These are phyloP conservation scores for Sarcophaga caerulescens DNA, from an alignment of 2,888 invertebrate species.

Conservation along the genomic window DNA sequence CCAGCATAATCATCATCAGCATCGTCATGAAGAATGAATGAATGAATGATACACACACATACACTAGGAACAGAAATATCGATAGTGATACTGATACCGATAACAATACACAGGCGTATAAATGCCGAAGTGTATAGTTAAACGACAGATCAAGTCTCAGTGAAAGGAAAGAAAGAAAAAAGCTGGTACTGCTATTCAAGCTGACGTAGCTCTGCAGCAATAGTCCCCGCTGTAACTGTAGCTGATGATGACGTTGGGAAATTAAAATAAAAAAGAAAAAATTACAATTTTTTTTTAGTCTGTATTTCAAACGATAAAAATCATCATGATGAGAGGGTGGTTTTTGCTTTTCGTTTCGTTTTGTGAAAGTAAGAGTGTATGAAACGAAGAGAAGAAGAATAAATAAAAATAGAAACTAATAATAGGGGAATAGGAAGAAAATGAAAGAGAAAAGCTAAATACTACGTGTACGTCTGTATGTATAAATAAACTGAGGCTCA, in stretches of 20 bases:
- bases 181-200: background rate
- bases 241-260: background rate
- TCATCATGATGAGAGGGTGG: no score
- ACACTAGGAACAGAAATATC: background rate
- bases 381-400: no score
- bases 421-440: no score
- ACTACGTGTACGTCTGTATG: no score
- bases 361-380: no score
- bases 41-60: background rate
- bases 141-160: background rate
- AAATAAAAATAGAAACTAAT: no score
- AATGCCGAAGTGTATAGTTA: background rate
- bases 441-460: no score
- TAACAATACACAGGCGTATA: background rate
- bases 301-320: no score
- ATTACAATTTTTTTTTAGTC: no score
- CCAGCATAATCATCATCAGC: background rate
- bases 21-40: background rate
- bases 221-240: background rate
- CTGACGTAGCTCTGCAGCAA: no score
- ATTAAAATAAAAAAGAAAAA: background rate
- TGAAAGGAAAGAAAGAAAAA: background rate
- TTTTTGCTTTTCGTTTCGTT: no score
- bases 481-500: slow-evolving; percentile 38
- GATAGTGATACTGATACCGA: background rate